Evolutionary conservation across 2,797 vertebrate species (phyloP).

Genomic region (Premnoplex brunnescens): DNA sequence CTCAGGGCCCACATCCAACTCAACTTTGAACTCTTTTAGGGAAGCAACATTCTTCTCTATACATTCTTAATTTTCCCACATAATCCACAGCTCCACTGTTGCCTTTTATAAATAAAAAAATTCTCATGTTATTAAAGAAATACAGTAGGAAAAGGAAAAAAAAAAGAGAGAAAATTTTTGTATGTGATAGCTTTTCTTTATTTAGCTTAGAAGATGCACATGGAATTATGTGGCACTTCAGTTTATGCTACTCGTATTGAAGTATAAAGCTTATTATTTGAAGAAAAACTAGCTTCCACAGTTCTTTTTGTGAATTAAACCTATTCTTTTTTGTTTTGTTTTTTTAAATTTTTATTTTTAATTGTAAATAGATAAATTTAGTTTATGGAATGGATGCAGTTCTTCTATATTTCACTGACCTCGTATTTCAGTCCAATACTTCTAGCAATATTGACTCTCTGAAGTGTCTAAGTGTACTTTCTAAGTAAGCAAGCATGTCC

Average conservation of each 20-base stretch:
- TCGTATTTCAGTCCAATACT: background rate
- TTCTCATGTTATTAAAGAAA: background rate
- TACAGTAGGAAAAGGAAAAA: too few relatives aligned
- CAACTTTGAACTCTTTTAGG: background rate
- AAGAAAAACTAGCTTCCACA: background rate
- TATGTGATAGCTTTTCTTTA: background rate
- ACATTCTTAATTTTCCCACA: background rate
- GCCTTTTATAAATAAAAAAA: background rate
- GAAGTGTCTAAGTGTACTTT: background rate
- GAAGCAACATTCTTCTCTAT: fast-evolving
- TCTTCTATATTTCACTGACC: background rate
- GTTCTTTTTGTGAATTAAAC: background rate
- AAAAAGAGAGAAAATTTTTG: too few relatives aligned
- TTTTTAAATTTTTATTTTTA: too few relatives aligned
- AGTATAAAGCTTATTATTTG: background rate
- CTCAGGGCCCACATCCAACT: background rate
- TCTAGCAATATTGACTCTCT: background rate
- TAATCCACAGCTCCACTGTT: background rate
- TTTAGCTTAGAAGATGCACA: background rate
- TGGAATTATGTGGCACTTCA: background rate
- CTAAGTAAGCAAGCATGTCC: background rate
- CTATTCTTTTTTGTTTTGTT: too few relatives aligned
- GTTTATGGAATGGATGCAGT: background rate
- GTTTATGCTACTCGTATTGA: fast-evolving
- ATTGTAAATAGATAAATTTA: background rate